A percentile compares a stretch with the other conserved stretches of the same genome.
These are phyloP conservation scores for Cydia strobilella DNA, from an alignment of 1,140 invertebrate species.

Conservation along the genomic window DNA sequence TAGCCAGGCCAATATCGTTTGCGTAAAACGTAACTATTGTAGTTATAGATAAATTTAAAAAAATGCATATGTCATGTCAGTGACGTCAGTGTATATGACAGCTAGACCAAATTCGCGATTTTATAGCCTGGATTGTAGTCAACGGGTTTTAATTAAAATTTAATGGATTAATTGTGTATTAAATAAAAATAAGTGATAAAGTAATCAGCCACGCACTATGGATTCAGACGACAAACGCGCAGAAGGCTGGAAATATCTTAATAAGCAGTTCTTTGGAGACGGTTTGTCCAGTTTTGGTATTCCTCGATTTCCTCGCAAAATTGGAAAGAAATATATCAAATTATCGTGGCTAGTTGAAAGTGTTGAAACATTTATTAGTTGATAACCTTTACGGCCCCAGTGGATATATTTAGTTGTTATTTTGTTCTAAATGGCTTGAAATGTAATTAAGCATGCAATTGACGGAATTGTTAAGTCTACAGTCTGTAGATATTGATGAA, in stretches of 20 bases:
- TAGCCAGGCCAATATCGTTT: not conserved
- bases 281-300: slow-evolving; percentile 56
- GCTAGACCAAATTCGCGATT: not conserved
- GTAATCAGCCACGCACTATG: slow-evolving; percentile 42
- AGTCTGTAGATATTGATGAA: not conserved
- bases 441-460: not conserved
- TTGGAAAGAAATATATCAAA: slow-evolving; percentile 22
- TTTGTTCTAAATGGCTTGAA: not conserved
- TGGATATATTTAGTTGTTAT: not conserved
- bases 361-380: not conserved
- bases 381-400: not conserved
- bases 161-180: slow-evolving; percentile 4
- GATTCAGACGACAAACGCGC: slow-evolving; percentile 67
- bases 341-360: not conserved
- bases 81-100: slow-evolving; percentile 6
- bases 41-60: not conserved
- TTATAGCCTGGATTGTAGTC: not conserved
- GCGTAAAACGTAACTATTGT: not conserved
- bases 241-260: slow-evolving; percentile 80
- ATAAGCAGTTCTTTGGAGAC: slow-evolving; percentile 78
- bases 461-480: not conserved
- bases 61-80: slow-evolving; percentile 30
- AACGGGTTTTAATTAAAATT: slow-evolving; percentile 10
- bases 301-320: slow-evolving; percentile 38
- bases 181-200: slow-evolving; percentile 23